Conservation (phyloP, 2,888 invertebrate species). For the Rhodophaea formosa region DNA sequence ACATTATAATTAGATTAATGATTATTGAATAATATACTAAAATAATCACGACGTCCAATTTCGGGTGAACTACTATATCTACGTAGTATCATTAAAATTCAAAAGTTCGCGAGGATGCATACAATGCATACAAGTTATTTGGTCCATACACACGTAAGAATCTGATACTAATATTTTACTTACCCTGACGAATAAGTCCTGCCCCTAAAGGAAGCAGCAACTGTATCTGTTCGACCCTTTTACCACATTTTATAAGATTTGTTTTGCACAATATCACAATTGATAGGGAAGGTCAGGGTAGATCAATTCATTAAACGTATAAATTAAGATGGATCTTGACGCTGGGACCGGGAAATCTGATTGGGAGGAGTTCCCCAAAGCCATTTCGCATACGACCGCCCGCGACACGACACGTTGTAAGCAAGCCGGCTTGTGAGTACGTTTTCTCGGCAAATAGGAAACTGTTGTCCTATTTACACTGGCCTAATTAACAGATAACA, state of each 20-base stretch:
- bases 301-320: background rate
- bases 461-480: background rate
- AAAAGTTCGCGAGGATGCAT: no score
- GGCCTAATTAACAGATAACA: background rate
- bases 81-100: no score
- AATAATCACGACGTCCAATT: no score
- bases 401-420: background rate
- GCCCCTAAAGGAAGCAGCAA: no score
- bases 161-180: no score
- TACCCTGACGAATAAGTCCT: no score
- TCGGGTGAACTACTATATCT: no score
- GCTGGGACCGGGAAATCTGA: background rate
- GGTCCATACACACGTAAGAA: no score
- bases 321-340: background rate
- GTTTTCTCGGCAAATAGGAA: background rate
- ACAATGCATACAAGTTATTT: no score
- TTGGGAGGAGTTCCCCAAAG: background rate
- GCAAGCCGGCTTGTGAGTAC: background rate
- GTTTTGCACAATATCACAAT: background rate
- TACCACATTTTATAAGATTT: background rate
- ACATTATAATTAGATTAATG: no score
- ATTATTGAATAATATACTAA: no score
- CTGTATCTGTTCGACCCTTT: background rate
- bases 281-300: background rate
- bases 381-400: conserved; percentile 1